Conservation (phyloP, 2,888 invertebrate species). For the Bibio marci region DNA sequence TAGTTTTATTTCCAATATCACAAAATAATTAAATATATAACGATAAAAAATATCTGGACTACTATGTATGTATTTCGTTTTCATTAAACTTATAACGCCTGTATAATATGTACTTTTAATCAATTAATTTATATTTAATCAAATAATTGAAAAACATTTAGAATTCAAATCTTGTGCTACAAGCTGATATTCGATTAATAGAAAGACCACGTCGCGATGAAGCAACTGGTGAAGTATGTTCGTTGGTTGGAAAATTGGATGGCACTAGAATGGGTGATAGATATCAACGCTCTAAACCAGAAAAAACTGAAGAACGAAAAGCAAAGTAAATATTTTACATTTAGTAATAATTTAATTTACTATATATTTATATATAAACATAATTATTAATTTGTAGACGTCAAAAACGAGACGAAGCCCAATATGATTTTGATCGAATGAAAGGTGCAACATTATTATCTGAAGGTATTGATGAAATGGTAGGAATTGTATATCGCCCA, state of each 20-base stretch:
- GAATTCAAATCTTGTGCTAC: slow-evolving; percentile 99
- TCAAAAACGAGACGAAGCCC: slow-evolving; percentile 81
- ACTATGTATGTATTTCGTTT: too few species aligned
- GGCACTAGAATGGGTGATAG: slow-evolving; percentile 95
- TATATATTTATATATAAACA: too few species aligned
- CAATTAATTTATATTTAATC: too few species aligned
- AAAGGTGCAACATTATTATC: slow-evolving; percentile 73
- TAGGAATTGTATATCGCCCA: slow-evolving; percentile 87
- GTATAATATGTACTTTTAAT: too few species aligned
- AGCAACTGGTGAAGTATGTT: slow-evolving; percentile 96
- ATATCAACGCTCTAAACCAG: slow-evolving; percentile 81
- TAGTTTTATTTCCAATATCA: too few species aligned
- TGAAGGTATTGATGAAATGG: slow-evolving; percentile 81
- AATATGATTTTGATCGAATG: slow-evolving; percentile 79
- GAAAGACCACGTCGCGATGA: slow-evolving; percentile 96
- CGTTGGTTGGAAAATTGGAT: slow-evolving; percentile 75
- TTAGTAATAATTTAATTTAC: not conserved
- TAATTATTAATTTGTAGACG: too few species aligned
- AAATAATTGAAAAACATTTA: too few species aligned
- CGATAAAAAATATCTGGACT: too few species aligned
- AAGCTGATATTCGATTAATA: slow-evolving; percentile 96
- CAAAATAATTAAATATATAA: too few species aligned
- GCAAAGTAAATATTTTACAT: slow-evolving; percentile 50
- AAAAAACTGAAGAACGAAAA: slow-evolving; percentile 84
- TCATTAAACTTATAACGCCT: too few species aligned